Evolutionary conservation across 2,797 vertebrate species (phyloP).

Genomic region (Hydrophis major): DNA sequence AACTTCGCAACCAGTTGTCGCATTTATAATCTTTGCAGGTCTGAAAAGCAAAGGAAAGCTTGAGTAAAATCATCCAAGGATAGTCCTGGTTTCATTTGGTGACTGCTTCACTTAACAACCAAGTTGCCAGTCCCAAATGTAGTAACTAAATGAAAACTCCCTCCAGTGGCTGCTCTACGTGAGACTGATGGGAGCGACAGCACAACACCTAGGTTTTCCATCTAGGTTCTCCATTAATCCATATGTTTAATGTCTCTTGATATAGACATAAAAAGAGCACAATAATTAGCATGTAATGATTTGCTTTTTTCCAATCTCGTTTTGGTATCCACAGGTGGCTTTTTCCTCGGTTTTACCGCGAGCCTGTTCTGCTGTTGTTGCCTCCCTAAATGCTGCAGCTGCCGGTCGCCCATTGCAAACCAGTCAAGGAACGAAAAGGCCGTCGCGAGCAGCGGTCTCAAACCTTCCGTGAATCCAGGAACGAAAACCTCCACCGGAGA

Average conservation of each 20-base stretch:
- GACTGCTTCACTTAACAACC: neutral
- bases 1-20: neutral
- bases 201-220: neutral
- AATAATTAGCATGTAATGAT: neutral
- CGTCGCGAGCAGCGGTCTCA: neutral
- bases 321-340: constrained; percentile 14
- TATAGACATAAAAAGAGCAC: neutral
- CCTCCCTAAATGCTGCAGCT: neutral
- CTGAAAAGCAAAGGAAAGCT: neutral
- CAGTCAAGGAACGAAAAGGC: neutral
- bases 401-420: neutral
- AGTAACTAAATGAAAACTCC: too few species aligned
- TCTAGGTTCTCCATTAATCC: neutral
- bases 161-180: neutral
- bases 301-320: neutral
- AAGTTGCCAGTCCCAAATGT: neutral
- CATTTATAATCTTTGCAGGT: neutral
- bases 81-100: neutral
- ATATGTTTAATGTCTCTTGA: neutral
- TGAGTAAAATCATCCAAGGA: neutral
- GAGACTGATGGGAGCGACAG: neutral
- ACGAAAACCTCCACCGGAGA: rapidly evolving
- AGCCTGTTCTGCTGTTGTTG: constrained; percentile 18
- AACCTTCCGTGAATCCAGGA: neutral
- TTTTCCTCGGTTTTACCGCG: constrained; percentile 9